Percentiles rank a stretch among this genome's conserved stretches.
phyloP scores from a whole-genome alignment of 2,113 vertebrate species.

The Pelmatolapia mariae region DNA sequence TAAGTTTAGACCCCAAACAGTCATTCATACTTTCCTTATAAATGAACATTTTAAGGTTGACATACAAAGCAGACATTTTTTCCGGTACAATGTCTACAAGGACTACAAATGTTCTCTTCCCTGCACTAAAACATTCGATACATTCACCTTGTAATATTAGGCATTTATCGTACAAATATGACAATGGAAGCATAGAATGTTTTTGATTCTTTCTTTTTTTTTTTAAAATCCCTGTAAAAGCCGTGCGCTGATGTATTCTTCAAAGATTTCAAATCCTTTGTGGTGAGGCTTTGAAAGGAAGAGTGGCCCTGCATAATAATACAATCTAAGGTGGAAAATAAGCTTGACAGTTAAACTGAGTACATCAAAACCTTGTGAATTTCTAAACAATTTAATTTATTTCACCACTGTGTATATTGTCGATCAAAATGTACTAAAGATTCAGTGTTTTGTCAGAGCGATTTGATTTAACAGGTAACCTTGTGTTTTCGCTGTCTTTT shows the following conservation, averaged over 20 bases:
- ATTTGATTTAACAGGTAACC: neutral
- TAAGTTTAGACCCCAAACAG: neutral
- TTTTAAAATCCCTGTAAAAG: neutral
- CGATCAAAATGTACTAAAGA: neutral
- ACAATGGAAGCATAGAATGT: neutral
- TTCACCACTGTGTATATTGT: neutral
- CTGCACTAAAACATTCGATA: neutral
- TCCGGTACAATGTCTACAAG: neutral
- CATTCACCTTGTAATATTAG: neutral
- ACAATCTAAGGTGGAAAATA: neutral
- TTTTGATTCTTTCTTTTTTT: neutral
- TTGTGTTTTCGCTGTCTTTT: neutral
- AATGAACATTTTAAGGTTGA: neutral
- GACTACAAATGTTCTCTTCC: neutral
- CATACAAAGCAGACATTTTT: neutral
- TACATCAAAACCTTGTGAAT: neutral
- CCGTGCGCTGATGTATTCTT: neutral
- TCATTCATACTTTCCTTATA: neutral
- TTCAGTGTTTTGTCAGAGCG: neutral
- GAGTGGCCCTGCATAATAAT: neutral
- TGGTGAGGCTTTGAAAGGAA: neutral
- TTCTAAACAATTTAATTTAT: neutral
- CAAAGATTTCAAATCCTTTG: neutral
- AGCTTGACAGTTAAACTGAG: neutral
- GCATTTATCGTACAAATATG: neutral